These are phyloP conservation scores for Peromyscus maniculatus DNA, from an alignment of 2,113 vertebrate genomes.

Conservation along the genomic window DNA sequence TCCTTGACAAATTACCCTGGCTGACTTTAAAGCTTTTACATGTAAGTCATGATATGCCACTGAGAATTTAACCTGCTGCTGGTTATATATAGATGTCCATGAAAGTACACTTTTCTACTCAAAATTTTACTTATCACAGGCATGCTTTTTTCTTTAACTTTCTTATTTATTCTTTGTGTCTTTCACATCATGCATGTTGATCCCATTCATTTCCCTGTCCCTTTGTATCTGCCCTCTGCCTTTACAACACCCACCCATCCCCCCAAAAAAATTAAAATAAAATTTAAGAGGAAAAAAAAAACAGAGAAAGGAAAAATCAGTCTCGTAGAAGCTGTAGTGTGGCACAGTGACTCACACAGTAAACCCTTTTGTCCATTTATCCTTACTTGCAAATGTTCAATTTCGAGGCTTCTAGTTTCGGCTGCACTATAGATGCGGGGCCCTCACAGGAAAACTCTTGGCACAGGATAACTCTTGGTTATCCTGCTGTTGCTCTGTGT, in stretches of 20 bases:
- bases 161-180: neutral
- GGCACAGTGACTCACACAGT: neutral
- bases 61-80: neutral
- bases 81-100: neutral
- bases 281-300: neutral
- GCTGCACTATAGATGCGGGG: neutral
- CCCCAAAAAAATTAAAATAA: too few relatives aligned
- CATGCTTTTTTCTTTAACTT: neutral
- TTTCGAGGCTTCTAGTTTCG: neutral
- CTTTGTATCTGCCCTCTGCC: neutral
- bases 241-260: neutral
- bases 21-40: neutral
- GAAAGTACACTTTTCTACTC: neutral
- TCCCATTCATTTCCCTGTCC: neutral
- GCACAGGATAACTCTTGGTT: neutral
- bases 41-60: neutral
- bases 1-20: neutral
- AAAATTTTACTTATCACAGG: neutral
- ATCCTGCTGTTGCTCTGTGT: neutral
- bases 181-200: neutral
- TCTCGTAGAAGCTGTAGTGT: neutral
- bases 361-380: neutral
- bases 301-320: neutral
- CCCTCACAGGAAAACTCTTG: neutral
- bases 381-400: neutral